Percentiles rank a stretch among this genome's conserved stretches.
Evolutionary conservation across 2,888 invertebrate species (phyloP).

Genomic region (Cabera pusaria): DNA sequence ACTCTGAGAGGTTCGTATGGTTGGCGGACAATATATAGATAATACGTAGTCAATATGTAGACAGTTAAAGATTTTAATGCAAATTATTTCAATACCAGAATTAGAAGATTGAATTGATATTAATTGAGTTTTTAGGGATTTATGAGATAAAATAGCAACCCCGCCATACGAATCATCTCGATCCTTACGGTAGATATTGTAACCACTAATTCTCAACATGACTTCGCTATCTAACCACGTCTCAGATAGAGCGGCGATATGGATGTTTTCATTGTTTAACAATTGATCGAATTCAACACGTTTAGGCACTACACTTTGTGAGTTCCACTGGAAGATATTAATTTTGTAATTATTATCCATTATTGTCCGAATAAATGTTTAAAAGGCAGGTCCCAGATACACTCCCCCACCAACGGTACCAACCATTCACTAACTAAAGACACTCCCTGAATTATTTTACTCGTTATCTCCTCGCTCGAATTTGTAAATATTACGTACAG

Average conservation of each 20-base stretch:
- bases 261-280: constrained; percentile 16
- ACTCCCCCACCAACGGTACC: too few relatives aligned
- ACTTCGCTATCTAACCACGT: constrained; percentile 1
- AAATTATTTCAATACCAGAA: constrained; percentile 1
- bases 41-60: neutral
- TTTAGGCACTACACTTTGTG: constrained; percentile 26
- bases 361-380: too few relatives aligned
- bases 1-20: neutral
- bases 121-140: constrained; percentile 1
- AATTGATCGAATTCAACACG: constrained; percentile 9
- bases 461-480: too few relatives aligned
- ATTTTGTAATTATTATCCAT: constrained; percentile 8
- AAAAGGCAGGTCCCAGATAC: too few relatives aligned
- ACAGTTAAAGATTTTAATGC: neutral
- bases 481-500: too few relatives aligned
- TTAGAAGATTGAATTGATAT: neutral
- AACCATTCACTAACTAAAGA: too few relatives aligned
- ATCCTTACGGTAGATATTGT: constrained; percentile 1
- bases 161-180: constrained; percentile 15
- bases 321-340: constrained; percentile 32
- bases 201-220: neutral
- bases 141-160: constrained; percentile 12
- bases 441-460: too few relatives aligned
- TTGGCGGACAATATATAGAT: neutral
- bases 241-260: neutral